Evolutionary conservation across 1,140 invertebrate species (phyloP).

Genomic region (Sminthurides bifidus): DNA sequence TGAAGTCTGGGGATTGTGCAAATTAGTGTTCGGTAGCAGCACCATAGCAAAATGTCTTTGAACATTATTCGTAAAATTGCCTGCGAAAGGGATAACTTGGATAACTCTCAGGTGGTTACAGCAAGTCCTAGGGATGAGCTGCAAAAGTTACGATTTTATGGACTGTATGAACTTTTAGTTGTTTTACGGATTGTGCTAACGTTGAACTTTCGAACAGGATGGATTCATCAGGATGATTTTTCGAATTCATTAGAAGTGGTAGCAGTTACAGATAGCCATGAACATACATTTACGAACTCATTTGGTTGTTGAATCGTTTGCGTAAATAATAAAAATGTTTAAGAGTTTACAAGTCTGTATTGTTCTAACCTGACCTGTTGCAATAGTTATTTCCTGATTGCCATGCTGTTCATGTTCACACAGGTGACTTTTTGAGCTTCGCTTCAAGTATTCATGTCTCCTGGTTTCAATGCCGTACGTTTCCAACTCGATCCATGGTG

Average conservation of each 20-base stretch:
- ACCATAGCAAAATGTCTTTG: constrained; percentile 25
- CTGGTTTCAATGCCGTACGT: constrained; percentile 81
- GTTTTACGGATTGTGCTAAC: constrained; percentile 53
- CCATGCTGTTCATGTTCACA: background rate
- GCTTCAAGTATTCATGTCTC: constrained; percentile 61
- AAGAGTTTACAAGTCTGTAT: no score
- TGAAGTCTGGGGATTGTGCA: background rate
- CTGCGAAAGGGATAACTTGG: constrained; percentile 25
- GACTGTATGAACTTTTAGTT: constrained; percentile 47
- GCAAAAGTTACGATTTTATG: constrained; percentile 17
- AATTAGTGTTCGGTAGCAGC: no score
- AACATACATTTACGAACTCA: no score
- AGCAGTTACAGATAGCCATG: constrained; percentile 60
- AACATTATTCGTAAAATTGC: constrained; percentile 24
- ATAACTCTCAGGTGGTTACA: constrained; percentile 22
- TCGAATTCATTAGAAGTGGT: constrained; percentile 86
- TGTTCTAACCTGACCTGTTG: no score
- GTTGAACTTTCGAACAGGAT: constrained; percentile 66
- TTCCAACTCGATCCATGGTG: constrained; percentile 68
- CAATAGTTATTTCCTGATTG: background rate
- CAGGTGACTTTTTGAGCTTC: constrained; percentile 75
- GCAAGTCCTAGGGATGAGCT: constrained; percentile 17
- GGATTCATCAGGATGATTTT: constrained; percentile 92
- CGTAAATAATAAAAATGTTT: no score
- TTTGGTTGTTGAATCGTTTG: no score